These are phyloP conservation scores for Dunckerocampus dactyliophorus DNA, from an alignment of 2,113 vertebrate species.

Conservation along the genomic window DNA sequence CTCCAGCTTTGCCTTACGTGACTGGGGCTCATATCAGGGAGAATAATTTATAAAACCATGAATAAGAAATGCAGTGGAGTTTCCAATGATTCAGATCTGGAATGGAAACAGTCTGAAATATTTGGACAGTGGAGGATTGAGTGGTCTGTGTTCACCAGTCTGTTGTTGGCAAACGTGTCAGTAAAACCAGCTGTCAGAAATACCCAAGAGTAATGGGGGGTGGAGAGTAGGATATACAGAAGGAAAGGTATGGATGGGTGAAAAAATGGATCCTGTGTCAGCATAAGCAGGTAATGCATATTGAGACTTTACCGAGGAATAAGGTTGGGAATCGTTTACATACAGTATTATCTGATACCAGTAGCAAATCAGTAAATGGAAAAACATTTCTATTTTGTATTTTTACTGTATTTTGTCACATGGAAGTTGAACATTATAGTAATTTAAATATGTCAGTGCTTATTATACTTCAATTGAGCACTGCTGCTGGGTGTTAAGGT, in stretches of 20 bases:
- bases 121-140: constrained; percentile 70
- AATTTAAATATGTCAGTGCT: too few species aligned
- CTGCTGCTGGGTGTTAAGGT: too few species aligned
- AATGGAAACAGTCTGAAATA: constrained; percentile 74
- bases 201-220: constrained; percentile 32
- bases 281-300: too few species aligned
- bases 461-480: too few species aligned
- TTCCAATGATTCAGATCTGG: constrained; percentile 70
- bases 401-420: too few species aligned
- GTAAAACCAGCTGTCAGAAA: constrained; percentile 53
- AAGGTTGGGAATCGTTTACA: too few species aligned
- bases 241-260: not conserved
- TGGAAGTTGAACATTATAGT: too few species aligned
- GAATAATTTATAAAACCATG: constrained; percentile 75
- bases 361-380: too few species aligned
- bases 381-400: too few species aligned
- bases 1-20: constrained; percentile 72
- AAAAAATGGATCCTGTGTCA: not conserved
- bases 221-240: not conserved
- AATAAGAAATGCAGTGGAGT: constrained; percentile 73
- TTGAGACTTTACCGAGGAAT: too few species aligned
- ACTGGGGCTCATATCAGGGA: constrained; percentile 75
- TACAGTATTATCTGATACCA: too few species aligned
- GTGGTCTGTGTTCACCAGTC: constrained; percentile 66
- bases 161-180: constrained; percentile 68